phyloP scores from a whole-genome alignment of 2,113 vertebrate genomes.

The Xiphophorus maculatus region DNA sequence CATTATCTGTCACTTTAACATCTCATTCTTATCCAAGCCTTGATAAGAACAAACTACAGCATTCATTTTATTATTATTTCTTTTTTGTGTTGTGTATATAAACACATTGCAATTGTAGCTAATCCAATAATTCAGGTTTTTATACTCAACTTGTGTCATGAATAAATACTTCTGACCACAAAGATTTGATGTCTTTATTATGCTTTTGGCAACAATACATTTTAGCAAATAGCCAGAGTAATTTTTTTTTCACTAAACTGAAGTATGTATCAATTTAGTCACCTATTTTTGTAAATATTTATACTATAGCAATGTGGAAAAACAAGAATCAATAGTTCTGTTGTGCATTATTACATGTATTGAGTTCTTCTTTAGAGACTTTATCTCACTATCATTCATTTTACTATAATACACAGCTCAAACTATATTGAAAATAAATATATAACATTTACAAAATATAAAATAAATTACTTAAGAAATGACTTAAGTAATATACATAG shows the following conservation, averaged over 20 bases:
- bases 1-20: constrained; percentile 5
- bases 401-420: background rate
- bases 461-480: background rate
- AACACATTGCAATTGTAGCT: constrained; percentile 20
- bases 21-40: constrained; percentile 24
- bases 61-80: constrained; percentile 32
- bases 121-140: constrained; percentile 40
- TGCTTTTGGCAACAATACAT: background rate
- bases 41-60: constrained; percentile 11
- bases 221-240: too few relatives aligned
- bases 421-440: background rate
- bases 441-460: background rate
- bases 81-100: constrained; percentile 60
- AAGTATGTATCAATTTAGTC: background rate
- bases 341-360: background rate
- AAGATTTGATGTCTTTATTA: constrained; percentile 6
- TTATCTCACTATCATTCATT: background rate
- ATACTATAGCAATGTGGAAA: background rate
- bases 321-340: background rate
- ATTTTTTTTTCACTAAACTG: background rate
- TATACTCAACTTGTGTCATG: constrained; percentile 35
- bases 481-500: background rate
- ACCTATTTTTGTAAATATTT: background rate
- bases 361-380: background rate
- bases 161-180: constrained; percentile 63